Conservation (phyloP, 2,888 invertebrate species). For the Harmothoe impar region DNA sequence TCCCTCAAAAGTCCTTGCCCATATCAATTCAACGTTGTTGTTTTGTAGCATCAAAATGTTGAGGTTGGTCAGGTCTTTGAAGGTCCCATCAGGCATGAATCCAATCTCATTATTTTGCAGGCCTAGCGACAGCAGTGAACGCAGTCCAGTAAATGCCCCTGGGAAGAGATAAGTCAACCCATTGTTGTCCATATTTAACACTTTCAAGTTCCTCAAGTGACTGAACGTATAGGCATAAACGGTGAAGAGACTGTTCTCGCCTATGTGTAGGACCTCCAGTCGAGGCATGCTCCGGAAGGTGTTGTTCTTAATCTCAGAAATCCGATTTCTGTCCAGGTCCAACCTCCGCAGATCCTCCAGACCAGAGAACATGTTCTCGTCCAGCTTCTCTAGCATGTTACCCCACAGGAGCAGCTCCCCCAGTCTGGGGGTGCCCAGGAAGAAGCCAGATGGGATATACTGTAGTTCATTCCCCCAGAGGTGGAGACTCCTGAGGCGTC, state of each 20-base stretch:
- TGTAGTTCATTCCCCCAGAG: conserved; percentile 70
- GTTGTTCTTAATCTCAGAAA: conserved; percentile 65
- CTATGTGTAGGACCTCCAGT: conserved; percentile 69
- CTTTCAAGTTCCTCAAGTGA: conserved; percentile 68
- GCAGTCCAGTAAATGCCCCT: conserved; percentile 69
- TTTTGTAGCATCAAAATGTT: conserved; percentile 68
- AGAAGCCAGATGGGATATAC: conserved; percentile 67
- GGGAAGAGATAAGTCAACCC: conserved; percentile 66
- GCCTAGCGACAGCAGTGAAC: conserved; percentile 64
- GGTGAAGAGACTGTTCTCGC: conserved; percentile 68
- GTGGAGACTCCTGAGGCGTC: conserved; percentile 66
- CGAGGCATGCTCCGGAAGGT: conserved; percentile 68
- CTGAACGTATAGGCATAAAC: conserved; percentile 68
- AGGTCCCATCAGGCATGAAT: conserved; percentile 66
- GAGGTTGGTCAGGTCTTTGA: conserved; percentile 67
- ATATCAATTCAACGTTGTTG: conserved; percentile 68
- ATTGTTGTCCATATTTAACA: conserved; percentile 70
- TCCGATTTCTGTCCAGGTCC: conserved; percentile 71
- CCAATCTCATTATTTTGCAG: conserved; percentile 70
- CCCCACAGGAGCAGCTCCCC: conserved; percentile 71
- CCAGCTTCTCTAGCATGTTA: conserved; percentile 67
- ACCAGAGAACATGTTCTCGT: conserved; percentile 68
- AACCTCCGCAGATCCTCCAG: conserved; percentile 68
- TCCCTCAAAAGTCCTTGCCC: conserved; percentile 66
- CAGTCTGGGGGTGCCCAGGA: conserved; percentile 65